Base-by-base conservation (phyloP, 2,888 invertebrate species). In the Andrena haemorrhoa region DNA sequence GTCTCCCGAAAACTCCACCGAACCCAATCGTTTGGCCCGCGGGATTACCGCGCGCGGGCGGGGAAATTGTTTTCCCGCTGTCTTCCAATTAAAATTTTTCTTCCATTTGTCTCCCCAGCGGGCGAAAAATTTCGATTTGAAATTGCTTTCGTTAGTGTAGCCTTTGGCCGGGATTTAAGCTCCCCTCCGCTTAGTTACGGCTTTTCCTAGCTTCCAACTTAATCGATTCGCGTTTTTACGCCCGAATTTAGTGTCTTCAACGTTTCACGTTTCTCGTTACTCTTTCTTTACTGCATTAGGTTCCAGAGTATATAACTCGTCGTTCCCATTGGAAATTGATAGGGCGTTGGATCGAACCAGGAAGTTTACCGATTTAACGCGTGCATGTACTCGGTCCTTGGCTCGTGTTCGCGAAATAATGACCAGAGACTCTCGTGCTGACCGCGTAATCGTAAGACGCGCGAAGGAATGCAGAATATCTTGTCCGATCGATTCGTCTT, bases 401-500 rank as follows among this genome's bases (percentile, higher is more conserved):
- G 16, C 12, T 4, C 16, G 20, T 10, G 20, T 16, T 20, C 65
- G 23, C 41, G 10, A 26, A 70, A 35, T 41, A 41, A 53, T 33
- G 4, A 23, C 16, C 65, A 16, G 56, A 4, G 23, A 33, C 51
- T 73, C 69, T 82, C 71, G n/a, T 35, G 63, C 63, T 66, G 33
- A 71, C 79, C 75, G 49, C 33, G 72, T 75, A 81, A 84, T 79
- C 75, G 75, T 20, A 65, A 47, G 33, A 23, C 51, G 53, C 51
- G 26, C 51, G 61, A 29, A 75, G 78, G 78, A 79, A 84, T 75
- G 81, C 75, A 47, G 71, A 70, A 29, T 77, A 77, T 75, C 68
- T 61, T 47, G 58, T 58, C 47, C 78, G 79, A 86, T 86, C 85
- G 84, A 86, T 84, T 76, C 81, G 51, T 56, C 79, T 79, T 75